Evolutionary conservation across 2,888 invertebrate genomes (phyloP), one percentile per base, ranked within the genome.

Genomic region (Epinotia demarniana): DNA sequence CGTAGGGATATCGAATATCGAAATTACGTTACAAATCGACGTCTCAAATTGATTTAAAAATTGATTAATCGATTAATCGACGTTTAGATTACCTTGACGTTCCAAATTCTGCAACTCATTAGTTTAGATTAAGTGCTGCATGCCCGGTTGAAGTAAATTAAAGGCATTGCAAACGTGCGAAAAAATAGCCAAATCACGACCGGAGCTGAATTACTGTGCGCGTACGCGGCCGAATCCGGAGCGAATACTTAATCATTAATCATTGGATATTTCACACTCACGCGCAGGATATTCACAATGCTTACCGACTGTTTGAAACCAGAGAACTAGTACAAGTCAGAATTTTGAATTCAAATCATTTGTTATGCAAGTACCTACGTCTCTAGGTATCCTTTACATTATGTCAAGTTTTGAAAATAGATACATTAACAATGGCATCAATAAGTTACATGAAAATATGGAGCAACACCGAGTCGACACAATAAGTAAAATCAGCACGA

Each of bases 121-220:
- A 69, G 69, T 60, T 60, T 12, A 60, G 69, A 69, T 69, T 69
- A 60, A 60, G 80, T 79, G 77, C 80, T 80, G 77, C 80, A 78
- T 80, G 78, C 76, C 73, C 61, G 64, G 23, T 46, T 78, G 72
- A 77, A 73, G 76, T 78, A 80, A 86, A 84, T 80, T 81, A 80
- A 78, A 79, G 79, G 76, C 78, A 79, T 82, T 80, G 80, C 81
- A 79, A 78, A 81, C 76, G 77, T 81, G 79, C 80, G 67, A 79
- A 81, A 83, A 85, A 89, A 90, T 87, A 81, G 83, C 80, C 78
- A 23, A 77, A 82, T 86, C 90, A 90, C 89, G 90, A 89, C 79
- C 77, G 71, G 77, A 13, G 19, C 19, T 82, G 83, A 85, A 84
- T 84, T 78, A 78, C 75, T 76, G 81, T 80, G 79, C 80, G 79